A percentile compares a stretch with the other conserved stretches of the same genome.
Evolutionary conservation across 2,797 vertebrate species (phyloP).

Genomic region (Apogon hyalosoma): DNA sequence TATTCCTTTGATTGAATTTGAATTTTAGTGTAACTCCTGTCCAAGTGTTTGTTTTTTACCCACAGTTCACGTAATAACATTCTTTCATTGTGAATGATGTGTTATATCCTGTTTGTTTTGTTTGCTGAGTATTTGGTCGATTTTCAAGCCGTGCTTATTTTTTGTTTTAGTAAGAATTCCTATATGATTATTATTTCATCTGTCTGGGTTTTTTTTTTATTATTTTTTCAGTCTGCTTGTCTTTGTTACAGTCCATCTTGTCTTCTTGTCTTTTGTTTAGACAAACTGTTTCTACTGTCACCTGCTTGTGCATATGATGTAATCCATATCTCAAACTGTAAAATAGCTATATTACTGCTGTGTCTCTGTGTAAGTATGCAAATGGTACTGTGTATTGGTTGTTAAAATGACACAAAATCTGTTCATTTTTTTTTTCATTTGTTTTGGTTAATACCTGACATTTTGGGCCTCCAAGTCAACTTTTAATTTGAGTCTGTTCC

Average conservation of each 20-base stretch:
- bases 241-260: neutral
- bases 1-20: constrained; percentile 59
- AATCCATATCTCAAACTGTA: no score
- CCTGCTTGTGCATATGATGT: neutral
- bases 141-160: neutral
- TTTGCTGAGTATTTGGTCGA: constrained; percentile 12
- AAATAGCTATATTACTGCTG: no score
- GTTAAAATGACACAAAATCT: no score
- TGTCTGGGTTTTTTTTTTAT: no score
- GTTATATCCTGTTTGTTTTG: constrained; percentile 63
- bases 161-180: constrained; percentile 12
- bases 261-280: neutral
- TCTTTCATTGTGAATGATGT: constrained; percentile 49
- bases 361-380: no score
- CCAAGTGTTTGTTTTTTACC: constrained; percentile 10
- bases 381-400: no score
- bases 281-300: neutral
- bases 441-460: no score
- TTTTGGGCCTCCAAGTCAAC: no score
- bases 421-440: no score
- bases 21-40: constrained; percentile 55
- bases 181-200: neutral
- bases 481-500: no score
- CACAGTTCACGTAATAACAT: constrained; percentile 53
- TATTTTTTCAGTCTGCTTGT: constrained; percentile 4